Conservation (phyloP, 2,113 vertebrate genomes). For the Pogonocichla stellata region DNA sequence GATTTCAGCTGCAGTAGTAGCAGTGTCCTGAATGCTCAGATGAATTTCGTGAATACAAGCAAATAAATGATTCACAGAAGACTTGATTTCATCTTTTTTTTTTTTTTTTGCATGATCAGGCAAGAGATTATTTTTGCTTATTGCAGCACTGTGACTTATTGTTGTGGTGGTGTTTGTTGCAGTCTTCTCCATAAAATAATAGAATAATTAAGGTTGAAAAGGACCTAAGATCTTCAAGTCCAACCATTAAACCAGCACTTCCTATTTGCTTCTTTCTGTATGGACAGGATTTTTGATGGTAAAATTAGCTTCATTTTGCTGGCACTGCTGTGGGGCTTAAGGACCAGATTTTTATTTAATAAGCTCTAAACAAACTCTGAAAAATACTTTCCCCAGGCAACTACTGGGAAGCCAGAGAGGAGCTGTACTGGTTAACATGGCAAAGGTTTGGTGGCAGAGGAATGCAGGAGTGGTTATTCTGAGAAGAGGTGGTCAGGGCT, state of each 20-base stretch:
- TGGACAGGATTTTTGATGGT: neutral
- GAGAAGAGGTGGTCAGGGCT: neutral
- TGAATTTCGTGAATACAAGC: neutral
- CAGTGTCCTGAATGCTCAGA: neutral
- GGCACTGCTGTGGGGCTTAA: neutral
- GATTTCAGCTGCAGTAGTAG: neutral
- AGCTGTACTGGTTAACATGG: fast-evolving
- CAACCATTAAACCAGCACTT: neutral
- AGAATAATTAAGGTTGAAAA: neutral
- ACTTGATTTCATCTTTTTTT: neutral
- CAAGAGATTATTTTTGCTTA: neutral
- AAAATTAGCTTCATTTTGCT: neutral
- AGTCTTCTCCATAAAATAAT: neutral
- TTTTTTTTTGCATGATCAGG: neutral
- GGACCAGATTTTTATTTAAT: neutral
- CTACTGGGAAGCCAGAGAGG: neutral
- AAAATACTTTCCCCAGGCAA: neutral
- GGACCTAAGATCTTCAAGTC: neutral
- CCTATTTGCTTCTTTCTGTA: neutral
- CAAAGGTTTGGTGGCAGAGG: neutral
- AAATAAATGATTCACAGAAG: neutral
- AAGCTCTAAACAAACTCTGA: neutral
- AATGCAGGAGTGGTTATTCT: neutral
- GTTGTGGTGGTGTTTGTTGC: neutral
- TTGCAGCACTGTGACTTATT: neutral